Conservation (phyloP, 1,140 invertebrate species). For the Drosophila subpulchrella region DNA sequence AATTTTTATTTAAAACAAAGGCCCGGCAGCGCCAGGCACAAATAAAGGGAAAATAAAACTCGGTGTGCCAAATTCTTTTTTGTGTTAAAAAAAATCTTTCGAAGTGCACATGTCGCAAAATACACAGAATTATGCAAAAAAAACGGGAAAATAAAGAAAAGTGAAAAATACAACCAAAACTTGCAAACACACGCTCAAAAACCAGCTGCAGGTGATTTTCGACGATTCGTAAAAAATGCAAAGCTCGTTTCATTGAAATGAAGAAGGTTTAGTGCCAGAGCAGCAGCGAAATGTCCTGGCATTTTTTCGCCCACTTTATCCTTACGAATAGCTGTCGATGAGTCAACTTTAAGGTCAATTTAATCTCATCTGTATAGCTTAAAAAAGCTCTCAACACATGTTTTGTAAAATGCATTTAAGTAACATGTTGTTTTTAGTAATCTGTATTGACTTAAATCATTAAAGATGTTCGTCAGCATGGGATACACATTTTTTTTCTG, state of each 20-base stretch:
- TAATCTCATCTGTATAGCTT: too few relatives aligned
- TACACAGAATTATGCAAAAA: conserved; percentile 49
- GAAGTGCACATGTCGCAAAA: conserved; percentile 59
- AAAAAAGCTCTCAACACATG: neutral
- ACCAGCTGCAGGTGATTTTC: conserved; percentile 76
- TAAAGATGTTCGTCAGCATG: too few relatives aligned
- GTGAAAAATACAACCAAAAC: conserved; percentile 40
- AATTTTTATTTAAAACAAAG: conserved; percentile 61
- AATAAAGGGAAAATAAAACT: conserved; percentile 31
- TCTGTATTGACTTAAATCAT: too few relatives aligned
- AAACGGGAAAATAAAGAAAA: conserved; percentile 34
- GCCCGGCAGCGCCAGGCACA: conserved; percentile 20
- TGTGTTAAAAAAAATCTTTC: conserved; percentile 35
- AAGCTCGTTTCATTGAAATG: conserved; percentile 48
- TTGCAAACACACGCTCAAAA: conserved; percentile 43
- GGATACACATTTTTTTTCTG: too few relatives aligned
- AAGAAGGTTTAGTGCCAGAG: conserved; percentile 41
- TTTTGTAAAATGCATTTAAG: too few relatives aligned
- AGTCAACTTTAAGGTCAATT: conserved; percentile 6
- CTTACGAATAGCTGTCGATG: conserved; percentile 25
- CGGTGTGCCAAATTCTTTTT: conserved; percentile 35
- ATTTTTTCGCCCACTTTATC: conserved; percentile 5
- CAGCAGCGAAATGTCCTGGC: conserved; percentile 2
- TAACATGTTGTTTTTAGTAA: too few relatives aligned
- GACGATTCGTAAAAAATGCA: conserved; percentile 58